Conservation (phyloP, 35 echinoderm and acorn worm genomes). For the Stichopus chloronotus region DNA sequence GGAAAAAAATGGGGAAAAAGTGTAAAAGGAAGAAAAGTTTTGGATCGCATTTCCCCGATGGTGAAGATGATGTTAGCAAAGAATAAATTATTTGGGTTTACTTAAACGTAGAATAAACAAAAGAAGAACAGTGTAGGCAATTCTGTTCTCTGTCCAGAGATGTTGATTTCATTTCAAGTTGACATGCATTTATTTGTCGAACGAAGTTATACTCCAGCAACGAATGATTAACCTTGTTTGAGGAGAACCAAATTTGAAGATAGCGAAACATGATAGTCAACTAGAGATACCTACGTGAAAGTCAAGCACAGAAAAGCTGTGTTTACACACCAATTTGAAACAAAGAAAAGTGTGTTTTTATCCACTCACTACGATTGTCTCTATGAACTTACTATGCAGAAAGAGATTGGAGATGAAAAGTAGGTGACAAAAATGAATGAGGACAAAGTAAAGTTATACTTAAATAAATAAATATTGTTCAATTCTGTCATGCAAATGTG, state of each 20-base stretch:
- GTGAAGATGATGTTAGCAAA: no score
- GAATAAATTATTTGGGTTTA: no score
- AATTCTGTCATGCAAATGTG: no score
- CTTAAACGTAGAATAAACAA: no score
- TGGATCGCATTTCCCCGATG: no score
- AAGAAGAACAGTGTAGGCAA: background rate
- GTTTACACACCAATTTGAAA: background rate
- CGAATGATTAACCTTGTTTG: conserved; percentile 15
- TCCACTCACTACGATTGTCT: background rate
- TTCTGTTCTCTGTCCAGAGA: background rate
- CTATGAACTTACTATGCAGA: background rate
- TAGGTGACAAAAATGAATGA: background rate
- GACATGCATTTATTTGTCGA: conserved; percentile 15
- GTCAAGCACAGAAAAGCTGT: background rate
- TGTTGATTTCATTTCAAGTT: conserved; percentile 14
- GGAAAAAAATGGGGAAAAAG: background rate
- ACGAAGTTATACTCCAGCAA: conserved; percentile 7
- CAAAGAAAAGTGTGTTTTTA: background rate
- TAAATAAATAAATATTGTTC: background rate
- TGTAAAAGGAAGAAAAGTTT: no score
- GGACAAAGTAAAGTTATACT: background rate
- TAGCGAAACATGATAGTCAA: conserved; percentile 1
- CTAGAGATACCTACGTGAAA: background rate
- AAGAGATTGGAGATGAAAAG: background rate
- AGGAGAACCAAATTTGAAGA: background rate